Base-by-base conservation (phyloP, 2,797 vertebrate species). In the Dipus sagitta region DNA sequence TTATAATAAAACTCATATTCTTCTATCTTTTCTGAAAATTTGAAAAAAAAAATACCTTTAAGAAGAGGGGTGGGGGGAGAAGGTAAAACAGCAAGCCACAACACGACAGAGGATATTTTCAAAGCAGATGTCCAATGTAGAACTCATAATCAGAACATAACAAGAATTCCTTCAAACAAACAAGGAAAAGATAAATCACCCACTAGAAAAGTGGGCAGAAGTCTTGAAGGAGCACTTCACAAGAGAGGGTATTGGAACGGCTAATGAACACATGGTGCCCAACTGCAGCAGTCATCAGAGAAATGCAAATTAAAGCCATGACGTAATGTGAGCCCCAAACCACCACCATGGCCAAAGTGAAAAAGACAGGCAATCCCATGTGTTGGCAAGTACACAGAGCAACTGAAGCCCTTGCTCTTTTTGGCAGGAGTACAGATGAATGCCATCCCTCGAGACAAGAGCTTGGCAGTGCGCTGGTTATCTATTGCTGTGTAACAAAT, bases 401-500 rank as follows among this genome's bases (percentile, higher is more conserved):
- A 80, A 70, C 32, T 26, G 32, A 30, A 84, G 90, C 74, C 65
- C n/a, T 28, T 54, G 83, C 54, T 5, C 7, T 80, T 77, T 30
- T 17, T n/a, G 75, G 47, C 34, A n/a, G 86, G 32, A 78, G 34
- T 81, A 32, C 72, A 54, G 83, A 67, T 76, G 65, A 80, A n/a
- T 38, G 34, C 26, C 74, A 24, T 68, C 74, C 58, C 47, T 54
- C 42, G 26, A 74, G 72, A 91, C 72, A 82, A 62, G 65, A 70
- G 64, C 38, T 77, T 71, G 64, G 64, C 64, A 18, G 30, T 80
- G 3, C 72, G 64, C 90, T 71, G n/a, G 76, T 74, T 87, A 52
- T 72, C 77, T 78, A 86, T 75, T 87, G 67, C 70, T 24, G 17
- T 42, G 18, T 81, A 82, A 90, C 89, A 78, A 90, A 92, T 88